These are phyloP conservation scores for Drosophila fulvimacula DNA, from an alignment of 2,888 invertebrate genomes.

Conservation along the genomic window DNA sequence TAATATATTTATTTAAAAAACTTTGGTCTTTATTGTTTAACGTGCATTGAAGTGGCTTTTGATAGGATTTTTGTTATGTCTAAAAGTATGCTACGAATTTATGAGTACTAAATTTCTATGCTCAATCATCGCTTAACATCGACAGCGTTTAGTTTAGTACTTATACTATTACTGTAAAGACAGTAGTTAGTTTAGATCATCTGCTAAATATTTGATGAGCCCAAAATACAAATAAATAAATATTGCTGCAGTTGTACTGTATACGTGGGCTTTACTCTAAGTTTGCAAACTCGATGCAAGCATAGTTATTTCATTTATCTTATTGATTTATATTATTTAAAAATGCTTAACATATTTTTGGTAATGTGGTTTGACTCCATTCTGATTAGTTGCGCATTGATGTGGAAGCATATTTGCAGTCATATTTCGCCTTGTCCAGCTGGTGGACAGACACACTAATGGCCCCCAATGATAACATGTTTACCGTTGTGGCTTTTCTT, in stretches of 20 bases:
- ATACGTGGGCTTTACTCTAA: not conserved
- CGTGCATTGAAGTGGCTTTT: too few relatives aligned
- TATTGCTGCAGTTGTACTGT: not conserved
- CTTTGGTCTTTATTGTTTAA: too few relatives aligned
- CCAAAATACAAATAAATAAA: not conserved
- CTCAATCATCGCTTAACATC: slow-evolving; percentile 6
- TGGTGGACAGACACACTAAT: slow-evolving; percentile 13
- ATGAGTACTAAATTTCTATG: not conserved
- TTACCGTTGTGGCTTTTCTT: slow-evolving; percentile 43
- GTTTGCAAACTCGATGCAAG: not conserved
- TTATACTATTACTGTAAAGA: not conserved
- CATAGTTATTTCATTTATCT: not conserved
- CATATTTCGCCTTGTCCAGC: slow-evolving; percentile 31
- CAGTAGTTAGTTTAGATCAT: not conserved
- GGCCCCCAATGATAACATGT: slow-evolving; percentile 45
- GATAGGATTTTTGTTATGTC: slow-evolving; percentile 9
- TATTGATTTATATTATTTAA: not conserved
- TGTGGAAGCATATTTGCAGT: slow-evolving; percentile 8
- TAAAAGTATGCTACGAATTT: slow-evolving; percentile 40
- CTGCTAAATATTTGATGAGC: not conserved
- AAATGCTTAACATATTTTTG: not conserved
- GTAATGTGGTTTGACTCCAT: not conserved
- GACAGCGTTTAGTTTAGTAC: not conserved
- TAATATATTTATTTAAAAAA: too few relatives aligned
- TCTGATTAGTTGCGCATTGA: not conserved